Evolutionary conservation across 2,797 vertebrate species (phyloP), one percentile per base, ranked within the genome.

Genomic region (Hydrolagus colliei): DNA sequence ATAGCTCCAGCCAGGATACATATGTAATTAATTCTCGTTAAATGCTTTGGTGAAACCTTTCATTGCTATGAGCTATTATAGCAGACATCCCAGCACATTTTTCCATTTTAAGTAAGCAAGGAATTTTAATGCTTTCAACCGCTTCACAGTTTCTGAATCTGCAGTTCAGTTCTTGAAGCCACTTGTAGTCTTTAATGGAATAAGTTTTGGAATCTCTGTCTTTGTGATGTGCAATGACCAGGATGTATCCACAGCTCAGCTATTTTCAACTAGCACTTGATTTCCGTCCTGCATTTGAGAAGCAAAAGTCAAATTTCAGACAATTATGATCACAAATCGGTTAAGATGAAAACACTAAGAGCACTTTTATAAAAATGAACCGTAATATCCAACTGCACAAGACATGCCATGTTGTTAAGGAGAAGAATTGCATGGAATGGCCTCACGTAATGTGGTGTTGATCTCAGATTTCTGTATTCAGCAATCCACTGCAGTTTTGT

Each of bases 21-120:
- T 84, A 20, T 84, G 79, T 84, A 67, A 84, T 84, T 84, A 10
- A 84, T 84, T 84, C 62, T 4, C 32, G 20, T 84, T 9, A 84
- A 82, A 71, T 18, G 22, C 32, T 84, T 84, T 84, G 65, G 41
- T 84, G 65, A 20, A 84, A 84, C 4, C 68, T 79, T 62, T 63
- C 79, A 41, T 67, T n/a, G 32, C 62, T 67, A 13, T 32, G 22
- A 65, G 78, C 41, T 71, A 67, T 84, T 84, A 68, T 12, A 11
- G 18, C 10, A 52, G 27, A 68, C 32, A 68, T 6, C 41, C 41
- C 41, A 52, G 41, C 41, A 52, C 41, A 52, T 52, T 52, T 82
- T 79, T 68, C 63, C 79, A 82, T 71, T 18, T 84, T 41, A 84
- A 71, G 79, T 41, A 18, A 67, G 68, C n/a, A 84, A 68, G 62